Conservation (phyloP, 53 echinoderm and acorn worm species). For the Pentamera pediparva region DNA sequence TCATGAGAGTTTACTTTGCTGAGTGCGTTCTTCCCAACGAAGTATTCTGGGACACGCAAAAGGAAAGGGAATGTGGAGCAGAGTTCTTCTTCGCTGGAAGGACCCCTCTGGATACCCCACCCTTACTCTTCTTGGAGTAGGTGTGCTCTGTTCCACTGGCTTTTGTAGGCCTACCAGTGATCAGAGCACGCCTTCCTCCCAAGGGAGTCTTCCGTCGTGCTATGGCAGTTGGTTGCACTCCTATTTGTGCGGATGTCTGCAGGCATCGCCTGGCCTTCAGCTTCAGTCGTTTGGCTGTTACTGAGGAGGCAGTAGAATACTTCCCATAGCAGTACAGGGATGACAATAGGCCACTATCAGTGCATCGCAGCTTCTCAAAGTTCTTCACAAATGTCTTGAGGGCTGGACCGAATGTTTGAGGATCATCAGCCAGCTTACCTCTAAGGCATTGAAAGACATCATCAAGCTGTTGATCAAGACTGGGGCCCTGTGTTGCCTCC, state of each 20-base stretch:
- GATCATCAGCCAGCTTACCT: background rate
- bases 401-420: background rate
- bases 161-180: constrained; percentile 24
- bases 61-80: constrained; percentile 8
- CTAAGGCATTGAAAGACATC: background rate
- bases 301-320: background rate
- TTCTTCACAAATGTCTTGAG: background rate
- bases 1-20: constrained; percentile 9
- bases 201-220: constrained; percentile 2
- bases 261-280: background rate
- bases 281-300: constrained; percentile 2
- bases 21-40: constrained; percentile 26
- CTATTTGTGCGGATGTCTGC: constrained; percentile 6
- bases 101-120: background rate
- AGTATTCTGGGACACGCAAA: background rate
- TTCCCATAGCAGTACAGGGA: background rate
- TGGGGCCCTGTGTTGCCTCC: background rate
- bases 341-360: background rate
- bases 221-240: constrained; percentile 23
- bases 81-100: background rate
- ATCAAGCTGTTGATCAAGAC: background rate
- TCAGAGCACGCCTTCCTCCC: constrained; percentile 14
- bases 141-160: too few relatives aligned
- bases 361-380: background rate
- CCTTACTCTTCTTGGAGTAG: too few relatives aligned